Conservation (phyloP, 1,140 invertebrate species). For the Leptinotarsa undecemlineata region DNA sequence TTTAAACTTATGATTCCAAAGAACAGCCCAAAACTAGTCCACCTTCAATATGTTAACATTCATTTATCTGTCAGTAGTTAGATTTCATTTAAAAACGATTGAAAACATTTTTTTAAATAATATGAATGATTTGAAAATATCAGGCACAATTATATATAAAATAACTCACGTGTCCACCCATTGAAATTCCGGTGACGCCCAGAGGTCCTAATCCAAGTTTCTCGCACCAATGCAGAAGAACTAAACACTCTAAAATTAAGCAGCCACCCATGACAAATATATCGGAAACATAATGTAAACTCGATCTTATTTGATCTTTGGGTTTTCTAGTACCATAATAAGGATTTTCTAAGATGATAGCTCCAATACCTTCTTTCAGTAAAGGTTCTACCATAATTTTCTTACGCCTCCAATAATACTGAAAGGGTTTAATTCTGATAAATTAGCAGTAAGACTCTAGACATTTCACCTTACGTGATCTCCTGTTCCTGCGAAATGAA, state of each 20-base stretch:
- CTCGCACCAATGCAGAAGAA: conserved; percentile 92
- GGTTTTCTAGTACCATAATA: conserved; percentile 95
- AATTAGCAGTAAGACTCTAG: conserved; percentile 1
- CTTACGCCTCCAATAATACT: conserved; percentile 91
- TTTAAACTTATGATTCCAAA: too few relatives aligned
- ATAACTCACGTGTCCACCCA: conserved; percentile 94
- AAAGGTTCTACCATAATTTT: conserved; percentile 89
- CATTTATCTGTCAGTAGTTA: too few relatives aligned
- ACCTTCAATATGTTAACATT: too few relatives aligned
- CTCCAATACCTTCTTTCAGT: conserved; percentile 89
- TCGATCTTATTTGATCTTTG: conserved; percentile 86
- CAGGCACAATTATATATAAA: too few relatives aligned
- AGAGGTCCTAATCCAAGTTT: conserved; percentile 85
- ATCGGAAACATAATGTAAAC: conserved; percentile 93
- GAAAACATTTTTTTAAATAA: too few relatives aligned
- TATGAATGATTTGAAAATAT: too few relatives aligned
- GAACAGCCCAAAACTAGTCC: too few relatives aligned
- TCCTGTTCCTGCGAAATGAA: conserved; percentile 96
- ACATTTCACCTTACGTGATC: conserved; percentile 81
- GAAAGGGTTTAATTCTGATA: conserved; percentile 45
- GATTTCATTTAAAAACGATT: too few relatives aligned
- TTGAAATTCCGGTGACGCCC: conserved; percentile 95
- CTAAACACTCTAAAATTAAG: conserved; percentile 90
- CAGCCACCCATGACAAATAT: conserved; percentile 99
- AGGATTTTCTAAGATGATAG: conserved; percentile 96